These are phyloP conservation scores for Alitta virens DNA, from an alignment of 2,888 invertebrate species.

Conservation along the genomic window DNA sequence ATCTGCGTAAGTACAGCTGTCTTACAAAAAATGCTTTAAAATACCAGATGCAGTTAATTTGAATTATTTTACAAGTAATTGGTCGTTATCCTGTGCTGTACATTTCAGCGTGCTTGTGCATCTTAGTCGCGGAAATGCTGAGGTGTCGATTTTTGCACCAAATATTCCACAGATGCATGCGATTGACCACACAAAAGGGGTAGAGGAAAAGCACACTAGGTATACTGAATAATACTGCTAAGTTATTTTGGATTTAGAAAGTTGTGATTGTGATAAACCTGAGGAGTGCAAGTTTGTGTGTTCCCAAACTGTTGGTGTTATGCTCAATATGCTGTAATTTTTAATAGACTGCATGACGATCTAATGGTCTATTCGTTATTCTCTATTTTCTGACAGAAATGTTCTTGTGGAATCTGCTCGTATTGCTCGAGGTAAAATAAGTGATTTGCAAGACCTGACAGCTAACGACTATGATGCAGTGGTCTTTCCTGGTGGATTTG, in stretches of 20 bases:
- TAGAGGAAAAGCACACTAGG: conserved; percentile 38
- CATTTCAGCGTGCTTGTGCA: conserved; percentile 43
- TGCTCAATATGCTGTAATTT: too few species aligned
- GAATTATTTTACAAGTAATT: neutral
- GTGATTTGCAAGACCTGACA: conserved; percentile 55
- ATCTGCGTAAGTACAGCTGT: conserved; percentile 54
- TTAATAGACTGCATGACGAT: too few species aligned
- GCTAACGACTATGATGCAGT: conserved; percentile 59
- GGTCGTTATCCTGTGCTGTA: neutral
- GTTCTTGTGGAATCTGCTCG: conserved; percentile 62
- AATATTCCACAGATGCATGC: conserved; percentile 59
- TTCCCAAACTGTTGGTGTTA: too few species aligned
- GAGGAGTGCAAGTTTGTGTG: too few species aligned
- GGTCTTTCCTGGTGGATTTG: conserved; percentile 65
- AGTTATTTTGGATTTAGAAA: too few species aligned
- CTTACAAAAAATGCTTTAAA: neutral
- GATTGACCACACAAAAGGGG: conserved; percentile 59
- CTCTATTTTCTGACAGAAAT: too few species aligned
- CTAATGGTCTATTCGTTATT: conserved; percentile 4
- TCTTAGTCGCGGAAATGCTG: conserved; percentile 56
- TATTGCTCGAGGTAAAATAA: conserved; percentile 59
- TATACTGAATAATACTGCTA: too few species aligned
- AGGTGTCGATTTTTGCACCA: conserved; percentile 59
- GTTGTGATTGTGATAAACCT: too few species aligned
- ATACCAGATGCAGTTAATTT: neutral